Base-by-base conservation (phyloP, 2,797 vertebrate species). In the Sus cebifrons region DNA sequence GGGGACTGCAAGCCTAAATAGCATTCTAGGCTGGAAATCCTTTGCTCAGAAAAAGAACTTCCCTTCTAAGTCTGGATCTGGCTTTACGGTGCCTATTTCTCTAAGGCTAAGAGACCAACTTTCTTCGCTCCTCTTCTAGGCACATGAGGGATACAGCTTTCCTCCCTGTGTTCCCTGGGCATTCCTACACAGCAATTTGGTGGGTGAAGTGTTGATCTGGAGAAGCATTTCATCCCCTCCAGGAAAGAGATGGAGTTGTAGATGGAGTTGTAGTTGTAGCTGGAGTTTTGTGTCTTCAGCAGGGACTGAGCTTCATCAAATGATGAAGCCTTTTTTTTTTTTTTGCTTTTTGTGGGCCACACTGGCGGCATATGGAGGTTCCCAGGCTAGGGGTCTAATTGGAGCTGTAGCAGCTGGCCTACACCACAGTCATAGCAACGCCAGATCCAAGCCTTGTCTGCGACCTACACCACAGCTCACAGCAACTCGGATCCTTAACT, bases 271-370 rank as follows among this genome's bases (percentile, higher is more conserved):
- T 89, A 89, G 52, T 78, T 94, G 65, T 36, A 36, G 36, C 36
- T 36, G 36, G 75, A 97, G 96, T 49, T 10, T 36, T 36, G 36
- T 96, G 62, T 92, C 75, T 94, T 96, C 79, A 97, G 81, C 83
- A 77, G 58, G 13, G 5, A 83, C 77, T 90, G 87, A 93, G 58
- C 62, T 94, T 94, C 83, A 89, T 60, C 92, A 96, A 78, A 49
- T 49, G 44, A 49, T 49, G 44, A 49, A 49, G 44, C 44, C 6
- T 49, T 49, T 49, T 49, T 49, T 36, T 36, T 36, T 36, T 36
- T 36, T 36, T 36, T 36, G 36, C 36, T 36, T 36, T 36, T 36
- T 36, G 36, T 36, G 36, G 36, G 36, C 36, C 36, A 36, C 36
- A 36, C 36, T 36, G 36, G 36, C 36, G 36, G 36, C 36, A 36